phyloP scores from a whole-genome alignment of 1,140 invertebrate species.

The Drosophila sturtevanti region DNA sequence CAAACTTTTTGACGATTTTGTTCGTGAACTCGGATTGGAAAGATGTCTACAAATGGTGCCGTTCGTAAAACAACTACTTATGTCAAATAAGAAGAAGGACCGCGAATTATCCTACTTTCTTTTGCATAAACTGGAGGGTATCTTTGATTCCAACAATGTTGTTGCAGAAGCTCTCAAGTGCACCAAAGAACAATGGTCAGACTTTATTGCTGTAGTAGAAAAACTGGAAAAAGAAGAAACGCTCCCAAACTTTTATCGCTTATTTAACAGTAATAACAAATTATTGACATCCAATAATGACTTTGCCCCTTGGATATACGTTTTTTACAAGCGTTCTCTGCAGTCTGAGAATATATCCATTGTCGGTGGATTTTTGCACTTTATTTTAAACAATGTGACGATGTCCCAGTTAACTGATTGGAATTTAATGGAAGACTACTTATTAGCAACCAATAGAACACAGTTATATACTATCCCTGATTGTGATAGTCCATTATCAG shows the following conservation, averaged over 20 bases:
- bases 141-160: conserved; percentile 4
- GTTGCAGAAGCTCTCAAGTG: background rate
- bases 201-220: conserved; percentile 83
- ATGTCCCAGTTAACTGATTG: conserved; percentile 19
- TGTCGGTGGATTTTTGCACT: conserved; percentile 81
- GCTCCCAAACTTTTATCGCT: conserved; percentile 83
- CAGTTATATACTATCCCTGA: conserved; percentile 57
- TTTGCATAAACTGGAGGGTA: conserved; percentile 43
- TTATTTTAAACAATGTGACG: conserved; percentile 45
- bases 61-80: conserved; percentile 35
- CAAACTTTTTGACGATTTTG: background rate
- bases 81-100: conserved; percentile 50
- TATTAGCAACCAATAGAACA: conserved; percentile 63
- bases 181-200: conserved; percentile 47
- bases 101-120: conserved; percentile 57
- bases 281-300: conserved; percentile 37
- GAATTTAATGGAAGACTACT: conserved; percentile 47
- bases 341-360: conserved; percentile 82
- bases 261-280: conserved; percentile 82
- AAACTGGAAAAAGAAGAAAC: conserved; percentile 85
- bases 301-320: conserved; percentile 79
- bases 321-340: conserved; percentile 82
- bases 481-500: conserved; percentile 14
- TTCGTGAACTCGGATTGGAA: conserved; percentile 14
- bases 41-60: conserved; percentile 28